These are phyloP conservation scores for Heteromurus nitidus DNA, from an alignment of 2,888 invertebrate genomes.

Conservation along the genomic window DNA sequence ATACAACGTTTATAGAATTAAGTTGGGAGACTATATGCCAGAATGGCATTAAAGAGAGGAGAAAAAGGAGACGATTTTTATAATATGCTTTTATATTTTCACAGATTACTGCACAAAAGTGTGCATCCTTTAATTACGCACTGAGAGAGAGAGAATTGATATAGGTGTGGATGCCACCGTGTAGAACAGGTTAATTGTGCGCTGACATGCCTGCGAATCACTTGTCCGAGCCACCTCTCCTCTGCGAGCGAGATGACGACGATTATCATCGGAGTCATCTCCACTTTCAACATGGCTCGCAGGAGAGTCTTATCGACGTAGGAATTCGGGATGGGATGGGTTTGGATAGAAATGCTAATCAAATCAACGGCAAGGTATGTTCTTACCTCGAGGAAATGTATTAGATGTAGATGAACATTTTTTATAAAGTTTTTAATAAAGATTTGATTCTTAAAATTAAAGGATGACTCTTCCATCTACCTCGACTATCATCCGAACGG, in stretches of 20 bases:
- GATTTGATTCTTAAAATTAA: background rate
- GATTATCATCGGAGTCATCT: conserved; percentile 14
- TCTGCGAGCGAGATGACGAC: conserved; percentile 36
- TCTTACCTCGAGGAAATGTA: background rate
- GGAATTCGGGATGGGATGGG: conserved; percentile 34
- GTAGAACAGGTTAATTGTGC: background rate
- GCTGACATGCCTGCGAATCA: conserved; percentile 49
- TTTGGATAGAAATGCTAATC: conserved; percentile 53
- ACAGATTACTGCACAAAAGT: too few species aligned
- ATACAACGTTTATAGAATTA: too few species aligned
- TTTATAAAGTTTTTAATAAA: background rate
- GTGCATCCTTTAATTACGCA: too few species aligned
- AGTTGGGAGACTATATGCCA: too few species aligned
- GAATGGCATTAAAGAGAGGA: too few species aligned
- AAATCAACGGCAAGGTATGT: conserved; percentile 45
- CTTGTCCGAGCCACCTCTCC: conserved; percentile 43
- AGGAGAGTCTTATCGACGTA: conserved; percentile 48
- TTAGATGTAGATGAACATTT: background rate
- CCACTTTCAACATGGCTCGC: conserved; percentile 21
- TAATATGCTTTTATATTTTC: too few species aligned
- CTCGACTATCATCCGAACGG: conserved; percentile 39
- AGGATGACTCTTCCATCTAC: conserved; percentile 26
- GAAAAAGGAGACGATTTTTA: too few species aligned
- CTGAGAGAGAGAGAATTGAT: too few species aligned
- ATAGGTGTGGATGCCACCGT: too few species aligned